Evolutionary conservation across 2,888 invertebrate species (phyloP), one percentile per base, ranked within the genome.

Genomic region (Drosophila testacea): DNA sequence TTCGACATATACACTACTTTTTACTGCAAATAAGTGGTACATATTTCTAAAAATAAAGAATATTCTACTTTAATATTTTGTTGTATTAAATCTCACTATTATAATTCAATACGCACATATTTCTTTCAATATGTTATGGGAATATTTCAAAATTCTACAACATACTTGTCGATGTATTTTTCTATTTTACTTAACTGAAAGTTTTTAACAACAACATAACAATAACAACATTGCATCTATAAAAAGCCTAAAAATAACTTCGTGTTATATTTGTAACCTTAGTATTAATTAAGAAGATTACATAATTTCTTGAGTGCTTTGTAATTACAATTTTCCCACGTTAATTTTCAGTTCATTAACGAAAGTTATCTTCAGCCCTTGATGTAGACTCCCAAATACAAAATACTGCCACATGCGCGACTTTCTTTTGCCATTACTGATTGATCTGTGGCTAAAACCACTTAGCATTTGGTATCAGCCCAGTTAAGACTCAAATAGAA

Each of bases 381-480:
- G 36, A 38, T 10, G 48, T 48, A 38, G 54, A 55, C 61, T 64
- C 41, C 32, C 27, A 44, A 32, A 30, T 34, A 57, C 38, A 9
- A 46, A 32, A 22, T 22, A 22, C 60, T 75, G 75, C 39, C 46
- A 74, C 54, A 62, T 63, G 36, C 55, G 66, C 66, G 57, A 73
- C 76, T 76, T 76, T 74, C 84, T 77, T 79, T 81, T 79, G 82
- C 71, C 69, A 84, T 81, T 77, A 70, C 73, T 66, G 77, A 77
- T 77, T 73, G 78, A 77, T 77, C 73, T 61, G 73, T 63, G 52
- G 60, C 66, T 63, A 70, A 73, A 66, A 70, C 44, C 80, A 79
- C 77, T 79, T 77, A 73, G 69, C 57, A 61, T 63, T 67, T 54
- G 61, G 62, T 77, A 70, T 65, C 73, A 64, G 66, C 50, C 69